These are phyloP conservation scores for Lacanobia wlatinum DNA, from an alignment of 2,888 invertebrate species.

Conservation along the genomic window DNA sequence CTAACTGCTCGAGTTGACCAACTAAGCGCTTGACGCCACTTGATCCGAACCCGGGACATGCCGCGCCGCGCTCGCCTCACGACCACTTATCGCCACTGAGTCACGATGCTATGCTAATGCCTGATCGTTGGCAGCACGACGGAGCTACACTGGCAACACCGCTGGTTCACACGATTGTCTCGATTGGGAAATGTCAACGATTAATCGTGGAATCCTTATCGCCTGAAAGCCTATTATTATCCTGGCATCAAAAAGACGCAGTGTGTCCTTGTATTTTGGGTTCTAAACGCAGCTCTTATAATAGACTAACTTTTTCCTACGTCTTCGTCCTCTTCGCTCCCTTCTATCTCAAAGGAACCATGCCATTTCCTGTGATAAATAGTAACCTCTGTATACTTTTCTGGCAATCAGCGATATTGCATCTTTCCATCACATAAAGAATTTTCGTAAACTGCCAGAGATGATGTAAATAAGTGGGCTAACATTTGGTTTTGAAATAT, in stretches of 20 bases:
- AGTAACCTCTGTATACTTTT: too few species aligned
- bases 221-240: not conserved
- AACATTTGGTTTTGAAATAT: too few species aligned
- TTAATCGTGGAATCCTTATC: slow-evolving; percentile 6
- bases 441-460: too few species aligned
- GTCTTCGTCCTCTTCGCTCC: too few species aligned
- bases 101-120: slow-evolving; percentile 48
- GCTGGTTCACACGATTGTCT: slow-evolving; percentile 28
- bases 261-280: too few species aligned
- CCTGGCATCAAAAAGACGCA: too few species aligned
- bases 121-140: slow-evolving; percentile 21
- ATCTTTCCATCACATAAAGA: too few species aligned
- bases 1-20: slow-evolving; percentile 19
- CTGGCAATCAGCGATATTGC: too few species aligned
- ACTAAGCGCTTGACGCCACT: slow-evolving; percentile 10
- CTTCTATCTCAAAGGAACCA: too few species aligned
- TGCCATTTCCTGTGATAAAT: too few species aligned
- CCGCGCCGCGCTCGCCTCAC: slow-evolving; percentile 28
- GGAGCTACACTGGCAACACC: not conserved
- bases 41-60: slow-evolving; percentile 22
- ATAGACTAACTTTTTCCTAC: not conserved
- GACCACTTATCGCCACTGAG: slow-evolving; percentile 9
- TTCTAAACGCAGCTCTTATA: too few species aligned
- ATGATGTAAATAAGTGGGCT: too few species aligned
- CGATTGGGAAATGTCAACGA: slow-evolving; percentile 32